phyloP scores from a whole-genome alignment of 2,113 vertebrate genomes.

The Hepsetus odoe region DNA sequence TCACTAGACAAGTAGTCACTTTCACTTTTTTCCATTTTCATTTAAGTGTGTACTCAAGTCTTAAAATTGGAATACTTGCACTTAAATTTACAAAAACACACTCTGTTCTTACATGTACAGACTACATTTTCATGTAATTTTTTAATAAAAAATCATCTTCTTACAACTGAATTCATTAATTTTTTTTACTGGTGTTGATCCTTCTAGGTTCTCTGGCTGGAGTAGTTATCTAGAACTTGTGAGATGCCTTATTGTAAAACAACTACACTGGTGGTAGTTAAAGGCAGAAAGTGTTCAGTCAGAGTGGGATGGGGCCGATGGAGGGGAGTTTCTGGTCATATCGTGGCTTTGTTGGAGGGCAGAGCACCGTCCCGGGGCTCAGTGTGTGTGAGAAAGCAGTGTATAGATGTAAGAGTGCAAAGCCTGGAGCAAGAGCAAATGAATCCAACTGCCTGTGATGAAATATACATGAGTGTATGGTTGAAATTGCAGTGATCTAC shows the following conservation, averaged over 20 bases:
- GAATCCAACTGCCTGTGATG: slow-evolving; percentile 57
- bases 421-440: slow-evolving; percentile 57
- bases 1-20: too few relatives aligned
- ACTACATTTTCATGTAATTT: too few relatives aligned
- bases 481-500: slow-evolving; percentile 54
- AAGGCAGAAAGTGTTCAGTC: not conserved
- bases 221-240: not conserved
- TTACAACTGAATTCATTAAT: too few relatives aligned
- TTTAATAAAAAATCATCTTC: too few relatives aligned
- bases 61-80: too few relatives aligned
- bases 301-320: not conserved
- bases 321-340: not conserved
- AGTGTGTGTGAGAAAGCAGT: slow-evolving; percentile 47
- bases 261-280: not conserved
- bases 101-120: too few relatives aligned
- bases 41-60: too few relatives aligned
- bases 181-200: too few relatives aligned
- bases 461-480: slow-evolving; percentile 65
- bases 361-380: not conserved
- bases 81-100: too few relatives aligned
- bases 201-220: too few relatives aligned
- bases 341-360: not conserved
- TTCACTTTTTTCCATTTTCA: too few relatives aligned
- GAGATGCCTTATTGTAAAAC: not conserved
- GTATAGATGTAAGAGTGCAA: slow-evolving; percentile 35